Base-by-base conservation (phyloP, 2,797 vertebrate species). In the Cephalopachus bancanus region DNA sequence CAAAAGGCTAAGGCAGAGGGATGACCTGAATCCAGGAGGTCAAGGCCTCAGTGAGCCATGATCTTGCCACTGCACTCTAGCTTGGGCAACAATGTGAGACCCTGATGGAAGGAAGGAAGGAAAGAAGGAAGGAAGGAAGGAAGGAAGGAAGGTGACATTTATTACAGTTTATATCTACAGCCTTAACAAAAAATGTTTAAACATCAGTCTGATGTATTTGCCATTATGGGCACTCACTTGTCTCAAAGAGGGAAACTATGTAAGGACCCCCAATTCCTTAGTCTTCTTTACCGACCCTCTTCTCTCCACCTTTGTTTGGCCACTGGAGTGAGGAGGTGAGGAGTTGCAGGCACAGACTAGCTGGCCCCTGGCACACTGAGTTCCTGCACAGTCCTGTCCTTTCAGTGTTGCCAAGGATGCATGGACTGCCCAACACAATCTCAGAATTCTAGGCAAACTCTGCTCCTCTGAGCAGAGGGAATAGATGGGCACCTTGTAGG, bases 331-430 rank as follows among this genome's bases (percentile, higher is more conserved):
- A 72, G 74, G 14, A 20, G 26, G 17, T 49, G 59, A 33, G 26
- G 3, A 6, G 0, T 10, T 20, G 28, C 1, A 16, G 55, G 28
- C 33, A n/a, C 53, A 33, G n/a, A 5, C 20, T 6, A 30, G 22
- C 24, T 28, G 69, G n/a, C 7, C 44, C 17, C 20, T 24, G 79
- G 24, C 14, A 51, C 17, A 15, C 64, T 7, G 17, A 0, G 2
- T 20, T 76, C n/a, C 53, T 28, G 53, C 24, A 67, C 1, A 53
- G 3, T 37, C 26, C 7, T 75, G 33, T 19, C 33, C 1, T 26
- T 64, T 65, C 37, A 22, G 10, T 0, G 1, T 12, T 30, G 24
- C 78, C 75, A 17, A 37, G 51, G 37, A 24, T 37, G 10, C n/a
- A 0, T 12, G 2, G 44, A 19, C n/a, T 11, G 7, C 26, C 26